Evolutionary conservation across 2,113 vertebrate genomes (phyloP).

Genomic region (Xenus cinereus): DNA sequence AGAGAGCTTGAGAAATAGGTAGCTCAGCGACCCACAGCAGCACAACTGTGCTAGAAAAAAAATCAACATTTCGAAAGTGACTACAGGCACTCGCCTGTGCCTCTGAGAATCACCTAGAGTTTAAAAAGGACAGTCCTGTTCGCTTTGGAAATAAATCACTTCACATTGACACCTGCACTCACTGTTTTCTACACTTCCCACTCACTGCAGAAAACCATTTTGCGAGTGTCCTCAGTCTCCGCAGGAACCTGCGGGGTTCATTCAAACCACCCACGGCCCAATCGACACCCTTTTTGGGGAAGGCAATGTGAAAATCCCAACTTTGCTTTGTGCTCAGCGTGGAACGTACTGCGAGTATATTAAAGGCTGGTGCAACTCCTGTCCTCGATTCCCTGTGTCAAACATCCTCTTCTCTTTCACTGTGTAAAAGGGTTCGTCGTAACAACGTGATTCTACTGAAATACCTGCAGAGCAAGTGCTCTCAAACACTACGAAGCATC

Average conservation of each 20-base stretch:
- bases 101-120: background rate
- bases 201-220: background rate
- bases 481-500: background rate
- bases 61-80: background rate
- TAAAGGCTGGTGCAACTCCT: background rate
- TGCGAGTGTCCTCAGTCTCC: background rate
- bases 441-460: background rate
- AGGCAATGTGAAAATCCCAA: background rate
- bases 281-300: background rate
- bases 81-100: background rate
- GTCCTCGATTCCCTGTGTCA: background rate
- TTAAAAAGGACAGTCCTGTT: background rate
- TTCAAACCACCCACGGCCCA: background rate
- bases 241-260: background rate
- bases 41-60: background rate
- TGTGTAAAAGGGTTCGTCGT: fast-evolving
- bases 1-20: background rate
- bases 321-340: background rate
- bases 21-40: background rate
- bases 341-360: too few relatives aligned
- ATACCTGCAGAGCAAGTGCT: background rate
- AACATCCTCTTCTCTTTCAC: background rate
- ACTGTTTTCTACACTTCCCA: background rate
- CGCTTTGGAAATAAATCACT: background rate
- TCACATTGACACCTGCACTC: background rate